Conservation (phyloP, 2,888 invertebrate genomes). For the Masnerella sp. region DNA sequence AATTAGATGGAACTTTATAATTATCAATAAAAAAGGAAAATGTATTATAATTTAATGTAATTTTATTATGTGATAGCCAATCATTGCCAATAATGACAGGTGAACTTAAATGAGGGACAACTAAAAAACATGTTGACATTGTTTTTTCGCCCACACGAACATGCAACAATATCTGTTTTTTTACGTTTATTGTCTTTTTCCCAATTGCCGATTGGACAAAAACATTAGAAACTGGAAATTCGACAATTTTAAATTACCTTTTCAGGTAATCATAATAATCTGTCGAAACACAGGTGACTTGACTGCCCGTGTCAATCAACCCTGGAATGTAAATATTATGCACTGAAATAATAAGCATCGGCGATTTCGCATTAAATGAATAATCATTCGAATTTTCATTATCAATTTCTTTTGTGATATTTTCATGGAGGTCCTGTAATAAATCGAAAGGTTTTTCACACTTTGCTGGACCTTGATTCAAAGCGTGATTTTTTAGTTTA, state of each 20-base stretch:
- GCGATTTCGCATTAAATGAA: background rate
- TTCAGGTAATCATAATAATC: slow-evolving; percentile 16
- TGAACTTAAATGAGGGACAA: background rate
- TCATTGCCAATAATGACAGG: background rate
- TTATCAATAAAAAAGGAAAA: background rate
- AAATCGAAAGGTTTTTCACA: background rate
- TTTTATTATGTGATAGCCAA: slow-evolving; percentile 3
- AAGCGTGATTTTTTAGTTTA: background rate
- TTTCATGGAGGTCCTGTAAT: slow-evolving; percentile 3
- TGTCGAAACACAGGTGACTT: slow-evolving; percentile 44
- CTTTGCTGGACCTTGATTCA: background rate
- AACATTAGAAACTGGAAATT: slow-evolving; percentile 52
- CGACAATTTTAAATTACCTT: slow-evolving; percentile 11
- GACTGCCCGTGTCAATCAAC: slow-evolving; percentile 53
- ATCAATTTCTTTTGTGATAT: background rate
- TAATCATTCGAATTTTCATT: background rate
- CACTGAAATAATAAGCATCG: background rate
- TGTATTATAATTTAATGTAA: background rate
- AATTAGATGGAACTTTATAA: background rate
- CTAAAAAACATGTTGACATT: background rate
- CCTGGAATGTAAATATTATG: slow-evolving; percentile 13
- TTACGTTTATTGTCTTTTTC: slow-evolving; percentile 13
- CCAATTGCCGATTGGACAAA: slow-evolving; percentile 33
- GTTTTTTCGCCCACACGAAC: background rate
- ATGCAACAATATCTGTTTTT: slow-evolving; percentile 5